phyloP scores from a whole-genome alignment of 2,797 vertebrate genomes.

The Hypotaenidia philippensis region DNA sequence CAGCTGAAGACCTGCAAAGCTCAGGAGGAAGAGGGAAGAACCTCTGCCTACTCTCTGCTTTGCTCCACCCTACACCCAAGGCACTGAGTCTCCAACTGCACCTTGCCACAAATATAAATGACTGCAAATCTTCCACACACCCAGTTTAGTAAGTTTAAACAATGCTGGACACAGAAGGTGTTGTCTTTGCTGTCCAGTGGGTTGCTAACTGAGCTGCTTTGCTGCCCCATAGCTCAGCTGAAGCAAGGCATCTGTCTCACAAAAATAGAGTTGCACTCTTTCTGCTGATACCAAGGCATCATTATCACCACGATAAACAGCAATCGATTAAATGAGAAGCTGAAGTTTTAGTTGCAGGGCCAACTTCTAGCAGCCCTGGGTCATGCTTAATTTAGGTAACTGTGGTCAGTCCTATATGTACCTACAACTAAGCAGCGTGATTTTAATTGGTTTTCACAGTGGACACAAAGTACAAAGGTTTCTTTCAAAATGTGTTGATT shows the following conservation, averaged over 20 bases:
- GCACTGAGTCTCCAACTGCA: neutral
- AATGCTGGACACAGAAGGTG: neutral
- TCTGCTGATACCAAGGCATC: neutral
- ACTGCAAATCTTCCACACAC: neutral
- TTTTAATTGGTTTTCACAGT: neutral
- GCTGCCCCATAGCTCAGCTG: neutral
- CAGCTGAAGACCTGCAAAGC: neutral
- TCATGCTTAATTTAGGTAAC: neutral
- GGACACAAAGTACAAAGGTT: constrained; percentile 6
- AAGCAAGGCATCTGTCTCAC: neutral
- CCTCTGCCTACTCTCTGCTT: neutral
- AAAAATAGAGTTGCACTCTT: neutral
- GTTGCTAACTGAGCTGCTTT: neutral
- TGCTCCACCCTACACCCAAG: neutral
- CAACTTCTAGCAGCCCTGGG: neutral
- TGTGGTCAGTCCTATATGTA: neutral
- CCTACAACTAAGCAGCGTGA: neutral
- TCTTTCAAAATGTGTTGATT: neutral
- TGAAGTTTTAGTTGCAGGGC: neutral
- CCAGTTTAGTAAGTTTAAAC: neutral
- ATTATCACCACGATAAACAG: neutral
- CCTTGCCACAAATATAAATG: neutral
- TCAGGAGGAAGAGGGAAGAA: neutral
- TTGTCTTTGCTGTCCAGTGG: neutral
- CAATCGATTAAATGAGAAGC: neutral